A percentile compares a stretch with the other conserved stretches of the same genome.
phyloP scores from a whole-genome alignment of 2,888 invertebrate genomes.

The Apamea anceps region DNA sequence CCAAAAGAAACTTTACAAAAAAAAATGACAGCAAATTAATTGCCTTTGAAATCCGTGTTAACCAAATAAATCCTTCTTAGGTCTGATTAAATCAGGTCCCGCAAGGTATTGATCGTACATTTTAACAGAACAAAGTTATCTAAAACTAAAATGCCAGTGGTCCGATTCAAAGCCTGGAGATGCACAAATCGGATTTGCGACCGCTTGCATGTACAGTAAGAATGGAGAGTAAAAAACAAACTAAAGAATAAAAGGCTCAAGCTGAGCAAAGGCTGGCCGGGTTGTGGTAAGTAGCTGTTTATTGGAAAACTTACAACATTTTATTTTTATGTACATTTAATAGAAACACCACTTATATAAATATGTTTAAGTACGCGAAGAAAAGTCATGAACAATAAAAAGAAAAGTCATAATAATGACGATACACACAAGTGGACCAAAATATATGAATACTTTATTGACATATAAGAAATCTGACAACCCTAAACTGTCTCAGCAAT shows the following conservation, averaged over 20 bases:
- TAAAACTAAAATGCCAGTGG: slow-evolving; percentile 61
- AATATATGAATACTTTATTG: not conserved
- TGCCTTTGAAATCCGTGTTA: slow-evolving; percentile 20
- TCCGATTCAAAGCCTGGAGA: slow-evolving; percentile 67
- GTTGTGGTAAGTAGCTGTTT: slow-evolving; percentile 65
- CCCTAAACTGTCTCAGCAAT: not conserved
- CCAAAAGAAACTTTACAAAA: not conserved
- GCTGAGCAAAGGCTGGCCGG: slow-evolving; percentile 67
- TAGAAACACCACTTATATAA: not conserved
- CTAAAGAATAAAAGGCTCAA: slow-evolving; percentile 69
- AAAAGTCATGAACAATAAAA: not conserved
- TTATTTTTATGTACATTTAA: not conserved
- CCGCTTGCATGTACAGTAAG: slow-evolving; percentile 70
- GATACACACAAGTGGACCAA: not conserved
- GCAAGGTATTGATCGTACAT: slow-evolving; percentile 39
- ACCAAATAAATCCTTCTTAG: slow-evolving; percentile 41
- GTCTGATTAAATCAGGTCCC: slow-evolving; percentile 40
- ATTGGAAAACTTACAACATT: slow-evolving; percentile 4
- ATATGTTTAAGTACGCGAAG: not conserved
- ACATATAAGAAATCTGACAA: not conserved
- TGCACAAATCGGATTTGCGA: slow-evolving; percentile 79
- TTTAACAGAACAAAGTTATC: slow-evolving; percentile 52
- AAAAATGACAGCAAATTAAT: slow-evolving; percentile 27
- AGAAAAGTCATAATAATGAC: not conserved
- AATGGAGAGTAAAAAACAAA: slow-evolving; percentile 74